Percentiles rank a stretch among this genome's conserved stretches.
These are phyloP conservation scores for Eristalis arbustorum DNA, from an alignment of 2,888 invertebrate genomes.

Conservation along the genomic window DNA sequence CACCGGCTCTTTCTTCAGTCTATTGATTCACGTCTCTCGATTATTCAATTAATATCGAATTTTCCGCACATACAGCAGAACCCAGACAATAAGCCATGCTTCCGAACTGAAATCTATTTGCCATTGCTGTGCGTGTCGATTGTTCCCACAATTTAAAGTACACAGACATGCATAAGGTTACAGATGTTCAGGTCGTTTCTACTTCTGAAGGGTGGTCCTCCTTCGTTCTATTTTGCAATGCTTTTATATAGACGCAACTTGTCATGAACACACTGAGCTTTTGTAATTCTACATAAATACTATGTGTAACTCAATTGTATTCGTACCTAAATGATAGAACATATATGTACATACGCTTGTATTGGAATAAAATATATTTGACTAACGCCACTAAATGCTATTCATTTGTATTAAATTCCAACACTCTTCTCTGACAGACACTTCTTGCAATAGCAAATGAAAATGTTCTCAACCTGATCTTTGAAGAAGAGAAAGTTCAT, in stretches of 20 bases:
- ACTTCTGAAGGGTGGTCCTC: neutral
- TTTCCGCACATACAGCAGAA: neutral
- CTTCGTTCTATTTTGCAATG: neutral
- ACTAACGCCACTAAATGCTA: slow-evolving; percentile 9
- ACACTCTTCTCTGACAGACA: neutral
- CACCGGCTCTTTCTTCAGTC: neutral
- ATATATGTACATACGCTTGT: neutral
- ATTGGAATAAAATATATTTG: neutral
- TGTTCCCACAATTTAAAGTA: neutral
- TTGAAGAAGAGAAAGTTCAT: no score
- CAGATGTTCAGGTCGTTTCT: neutral
- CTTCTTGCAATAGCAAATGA: neutral
- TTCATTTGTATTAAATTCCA: slow-evolving; percentile 1
- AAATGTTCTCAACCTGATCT: neutral
- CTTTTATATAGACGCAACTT: neutral
- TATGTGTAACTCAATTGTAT: neutral
- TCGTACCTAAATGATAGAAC: neutral
- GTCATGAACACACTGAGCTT: neutral
- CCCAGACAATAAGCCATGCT: neutral
- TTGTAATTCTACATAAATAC: neutral
- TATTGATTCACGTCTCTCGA: slow-evolving; percentile 35
- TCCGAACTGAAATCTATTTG: neutral
- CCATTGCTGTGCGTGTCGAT: neutral
- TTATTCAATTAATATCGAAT: slow-evolving; percentile 65
- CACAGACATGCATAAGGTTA: neutral